Conservation (phyloP, 2,888 invertebrate species). For the Podabrus alpinus region DNA sequence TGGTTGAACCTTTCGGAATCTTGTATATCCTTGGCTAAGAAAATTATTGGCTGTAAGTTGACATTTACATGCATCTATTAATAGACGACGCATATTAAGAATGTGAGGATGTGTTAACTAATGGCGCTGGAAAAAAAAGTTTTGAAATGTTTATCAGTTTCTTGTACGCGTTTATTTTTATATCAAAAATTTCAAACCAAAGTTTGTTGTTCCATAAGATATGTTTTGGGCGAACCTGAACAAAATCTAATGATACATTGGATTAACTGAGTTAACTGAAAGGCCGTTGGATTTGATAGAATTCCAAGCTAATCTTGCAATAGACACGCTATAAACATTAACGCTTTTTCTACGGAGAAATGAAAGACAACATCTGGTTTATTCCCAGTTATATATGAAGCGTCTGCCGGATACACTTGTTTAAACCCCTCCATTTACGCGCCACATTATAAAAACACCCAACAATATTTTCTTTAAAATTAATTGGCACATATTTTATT, state of each 20-base stretch:
- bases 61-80: constrained; percentile 15
- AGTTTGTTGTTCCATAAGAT: not conserved
- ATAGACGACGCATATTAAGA: not conserved
- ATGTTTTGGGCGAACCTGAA: not conserved
- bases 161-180: not conserved
- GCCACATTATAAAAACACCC: constrained; percentile 9
- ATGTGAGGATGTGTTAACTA: not conserved
- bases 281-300: constrained; percentile 5
- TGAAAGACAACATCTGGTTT: constrained; percentile 22
- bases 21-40: constrained; percentile 7
- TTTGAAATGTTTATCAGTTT: not conserved
- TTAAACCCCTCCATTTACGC: constrained; percentile 18
- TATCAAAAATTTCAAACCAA: not conserved
- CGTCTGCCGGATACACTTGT: constrained; percentile 28
- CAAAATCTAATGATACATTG: constrained; percentile 8
- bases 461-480: not conserved
- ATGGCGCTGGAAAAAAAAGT: not conserved
- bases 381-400: constrained; percentile 21
- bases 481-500: not conserved
- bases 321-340: constrained; percentile 24
- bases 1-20: not conserved
- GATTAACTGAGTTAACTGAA: constrained; percentile 10
- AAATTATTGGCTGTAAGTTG: constrained; percentile 13
- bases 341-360: constrained; percentile 23
- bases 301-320: constrained; percentile 10